Percentiles rank a stretch among this genome's conserved stretches.
Evolutionary conservation across 2,888 invertebrate genomes (phyloP).

Genomic region (Cephalotes varians): DNA sequence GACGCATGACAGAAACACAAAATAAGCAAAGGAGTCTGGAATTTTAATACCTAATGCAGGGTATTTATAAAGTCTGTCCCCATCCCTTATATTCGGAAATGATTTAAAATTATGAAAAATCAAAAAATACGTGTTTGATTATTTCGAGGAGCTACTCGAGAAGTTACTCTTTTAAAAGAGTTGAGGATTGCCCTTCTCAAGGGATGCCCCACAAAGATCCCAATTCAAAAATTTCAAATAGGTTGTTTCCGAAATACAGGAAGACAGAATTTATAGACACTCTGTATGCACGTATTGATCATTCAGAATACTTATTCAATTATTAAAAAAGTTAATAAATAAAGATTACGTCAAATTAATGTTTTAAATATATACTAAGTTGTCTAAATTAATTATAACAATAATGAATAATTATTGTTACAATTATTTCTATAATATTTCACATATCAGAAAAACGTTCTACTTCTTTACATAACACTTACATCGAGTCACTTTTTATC

Average conservation of each 20-base stretch:
- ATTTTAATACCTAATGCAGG: too few species aligned
- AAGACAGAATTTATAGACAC: too few species aligned
- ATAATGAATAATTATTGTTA: slow-evolving; percentile 5
- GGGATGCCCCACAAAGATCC: too few species aligned
- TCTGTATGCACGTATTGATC: neutral
- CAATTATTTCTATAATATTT: neutral
- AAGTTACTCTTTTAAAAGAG: too few species aligned
- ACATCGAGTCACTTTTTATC: neutral
- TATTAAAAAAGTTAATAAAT: neutral
- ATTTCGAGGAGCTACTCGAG: too few species aligned
- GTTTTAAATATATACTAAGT: neutral
- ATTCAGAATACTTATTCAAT: neutral
- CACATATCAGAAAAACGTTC: neutral
- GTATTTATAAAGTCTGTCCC: too few species aligned
- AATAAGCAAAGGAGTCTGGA: neutral
- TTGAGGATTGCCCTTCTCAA: too few species aligned
- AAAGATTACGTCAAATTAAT: neutral
- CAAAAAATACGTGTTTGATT: too few species aligned
- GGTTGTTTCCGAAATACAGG: too few species aligned
- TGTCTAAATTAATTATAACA: neutral
- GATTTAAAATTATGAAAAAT: too few species aligned
- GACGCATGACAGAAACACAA: neutral
- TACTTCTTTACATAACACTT: neutral
- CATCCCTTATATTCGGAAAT: too few species aligned
- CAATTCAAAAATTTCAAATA: too few species aligned